phyloP scores from a whole-genome alignment of 1,140 invertebrate species.

The Laodelphax striatellus region DNA sequence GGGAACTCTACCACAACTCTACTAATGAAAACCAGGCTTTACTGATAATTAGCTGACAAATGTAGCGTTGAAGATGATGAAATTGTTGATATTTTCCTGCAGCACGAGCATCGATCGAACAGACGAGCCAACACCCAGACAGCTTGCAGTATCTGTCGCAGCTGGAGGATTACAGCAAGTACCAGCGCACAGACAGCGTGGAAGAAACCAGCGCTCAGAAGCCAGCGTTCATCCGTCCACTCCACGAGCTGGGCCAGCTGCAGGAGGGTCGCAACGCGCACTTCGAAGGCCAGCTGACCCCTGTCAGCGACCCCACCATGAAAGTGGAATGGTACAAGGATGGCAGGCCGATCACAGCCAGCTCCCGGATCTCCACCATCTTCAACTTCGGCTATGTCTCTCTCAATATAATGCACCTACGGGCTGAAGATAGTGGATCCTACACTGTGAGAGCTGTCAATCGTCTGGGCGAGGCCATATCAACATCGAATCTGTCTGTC shows the following conservation, averaged over 20 bases:
- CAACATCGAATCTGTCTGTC: constrained; percentile 56
- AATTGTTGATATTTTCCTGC: constrained; percentile 13
- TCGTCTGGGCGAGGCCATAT: constrained; percentile 72
- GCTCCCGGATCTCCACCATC: constrained; percentile 87
- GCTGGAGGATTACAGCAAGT: constrained; percentile 82
- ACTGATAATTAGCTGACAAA: too few relatives aligned
- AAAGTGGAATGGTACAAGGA: constrained; percentile 98
- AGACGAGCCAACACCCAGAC: constrained; percentile 83
- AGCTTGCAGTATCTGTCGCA: constrained; percentile 86
- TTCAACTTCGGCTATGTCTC: constrained; percentile 98
- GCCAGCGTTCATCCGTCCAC: constrained; percentile 79
- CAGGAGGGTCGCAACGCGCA: constrained; percentile 86
- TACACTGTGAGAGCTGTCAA: constrained; percentile 85
- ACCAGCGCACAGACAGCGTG: constrained; percentile 69
- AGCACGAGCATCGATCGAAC: constrained; percentile 69
- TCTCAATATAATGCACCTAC: constrained; percentile 93
- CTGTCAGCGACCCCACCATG: constrained; percentile 94
- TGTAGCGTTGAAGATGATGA: too few relatives aligned
- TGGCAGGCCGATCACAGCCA: constrained; percentile 83
- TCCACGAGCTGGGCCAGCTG: constrained; percentile 76
- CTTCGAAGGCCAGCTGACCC: constrained; percentile 89
- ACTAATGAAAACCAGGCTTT: too few relatives aligned
- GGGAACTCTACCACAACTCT: too few relatives aligned
- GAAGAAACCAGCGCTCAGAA: constrained; percentile 65
- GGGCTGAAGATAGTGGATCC: constrained; percentile 83